Conservation (phyloP, 2,113 vertebrate genomes). For the Suncus etruscus region DNA sequence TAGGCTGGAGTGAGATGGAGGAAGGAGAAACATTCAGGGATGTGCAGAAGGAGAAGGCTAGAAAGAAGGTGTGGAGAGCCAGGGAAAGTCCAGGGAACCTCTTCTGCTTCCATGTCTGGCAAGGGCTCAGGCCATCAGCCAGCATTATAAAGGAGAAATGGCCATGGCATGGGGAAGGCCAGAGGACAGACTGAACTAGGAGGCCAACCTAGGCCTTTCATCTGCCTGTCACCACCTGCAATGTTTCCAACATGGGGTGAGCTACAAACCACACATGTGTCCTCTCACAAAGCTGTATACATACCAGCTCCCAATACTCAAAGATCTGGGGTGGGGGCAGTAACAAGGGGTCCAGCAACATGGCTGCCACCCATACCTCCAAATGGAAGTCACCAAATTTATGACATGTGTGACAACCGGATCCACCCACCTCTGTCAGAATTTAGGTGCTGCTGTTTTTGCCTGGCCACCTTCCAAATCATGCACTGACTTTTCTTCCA, state of each 20-base stretch:
- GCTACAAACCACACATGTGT: neutral
- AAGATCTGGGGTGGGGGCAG: neutral
- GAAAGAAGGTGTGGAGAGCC: no score
- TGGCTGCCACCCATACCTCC: no score
- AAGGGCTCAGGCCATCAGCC: neutral
- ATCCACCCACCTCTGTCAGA: neutral
- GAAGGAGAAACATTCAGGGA: slow-evolving; percentile 18
- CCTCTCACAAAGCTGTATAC: neutral
- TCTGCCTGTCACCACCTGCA: neutral
- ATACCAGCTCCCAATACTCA: fast-evolving
- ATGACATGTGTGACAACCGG: neutral
- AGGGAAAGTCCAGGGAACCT: no score
- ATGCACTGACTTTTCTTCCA: neutral
- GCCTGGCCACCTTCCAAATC: neutral
- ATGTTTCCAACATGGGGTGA: neutral
- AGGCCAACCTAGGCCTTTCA: neutral
- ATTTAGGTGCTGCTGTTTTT: neutral
- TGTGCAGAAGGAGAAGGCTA: neutral
- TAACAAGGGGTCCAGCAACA: no score
- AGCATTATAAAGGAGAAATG: neutral
- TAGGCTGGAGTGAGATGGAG: neutral
- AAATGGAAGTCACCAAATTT: neutral
- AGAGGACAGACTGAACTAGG: neutral
- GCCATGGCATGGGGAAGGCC: neutral
- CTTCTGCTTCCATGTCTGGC: no score